These are phyloP conservation scores for Trissolcus japonicus DNA, from an alignment of 2,888 invertebrate species.

Conservation along the genomic window DNA sequence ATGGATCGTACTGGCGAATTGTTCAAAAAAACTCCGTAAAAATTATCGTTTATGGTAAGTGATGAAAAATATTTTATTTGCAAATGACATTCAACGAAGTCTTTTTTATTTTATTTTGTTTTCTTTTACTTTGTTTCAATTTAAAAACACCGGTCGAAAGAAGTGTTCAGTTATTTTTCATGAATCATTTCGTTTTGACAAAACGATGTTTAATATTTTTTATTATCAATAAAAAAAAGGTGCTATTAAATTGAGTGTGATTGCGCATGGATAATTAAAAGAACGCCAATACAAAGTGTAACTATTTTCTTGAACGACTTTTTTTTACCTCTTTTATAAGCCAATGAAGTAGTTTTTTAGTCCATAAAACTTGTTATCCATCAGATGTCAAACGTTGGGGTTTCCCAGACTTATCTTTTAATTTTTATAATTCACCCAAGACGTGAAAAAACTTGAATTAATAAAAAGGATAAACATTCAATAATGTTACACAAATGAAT, in stretches of 20 bases:
- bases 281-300: not conserved
- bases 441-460: not conserved
- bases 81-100: not conserved
- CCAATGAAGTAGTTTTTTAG: not conserved
- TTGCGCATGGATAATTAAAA: not conserved
- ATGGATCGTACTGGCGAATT: not conserved
- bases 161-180: not conserved
- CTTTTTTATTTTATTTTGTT: too few species aligned
- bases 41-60: conserved; percentile 10
- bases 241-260: not conserved
- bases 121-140: too few species aligned
- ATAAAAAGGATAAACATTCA: not conserved
- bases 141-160: not conserved
- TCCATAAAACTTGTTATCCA: not conserved
- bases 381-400: not conserved
- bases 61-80: not conserved
- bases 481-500: not conserved
- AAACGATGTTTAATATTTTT: too few species aligned
- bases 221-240: not conserved
- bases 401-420: not conserved
- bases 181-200: too few species aligned
- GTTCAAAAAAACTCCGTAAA: conserved; percentile 2
- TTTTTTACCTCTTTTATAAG: not conserved
- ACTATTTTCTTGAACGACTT: not conserved
- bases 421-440: not conserved